Evolutionary conservation across 2,888 invertebrate genomes (phyloP).

Genomic region (Euphydryas editha): DNA sequence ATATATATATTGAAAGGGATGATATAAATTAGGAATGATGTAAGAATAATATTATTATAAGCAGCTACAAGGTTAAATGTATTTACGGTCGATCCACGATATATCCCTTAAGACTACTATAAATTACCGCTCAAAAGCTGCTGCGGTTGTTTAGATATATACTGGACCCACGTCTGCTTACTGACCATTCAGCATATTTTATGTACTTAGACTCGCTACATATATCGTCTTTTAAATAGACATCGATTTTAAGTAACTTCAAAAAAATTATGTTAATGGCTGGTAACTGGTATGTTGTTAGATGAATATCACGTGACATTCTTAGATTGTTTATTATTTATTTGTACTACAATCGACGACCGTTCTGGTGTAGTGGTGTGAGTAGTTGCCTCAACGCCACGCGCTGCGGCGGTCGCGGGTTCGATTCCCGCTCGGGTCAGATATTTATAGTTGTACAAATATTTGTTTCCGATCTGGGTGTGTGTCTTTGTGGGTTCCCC

Average conservation of each 20-base stretch:
- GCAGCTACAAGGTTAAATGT: constrained; percentile 27
- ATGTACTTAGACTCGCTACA: constrained; percentile 31
- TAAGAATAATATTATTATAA: constrained; percentile 17
- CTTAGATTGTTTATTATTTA: too few species aligned
- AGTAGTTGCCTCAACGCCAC: too few species aligned
- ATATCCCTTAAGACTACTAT: constrained; percentile 54
- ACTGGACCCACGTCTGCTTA: constrained; percentile 46
- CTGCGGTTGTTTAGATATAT: constrained; percentile 42
- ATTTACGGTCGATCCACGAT: constrained; percentile 42
- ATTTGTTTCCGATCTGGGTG: too few species aligned
- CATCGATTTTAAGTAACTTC: neutral
- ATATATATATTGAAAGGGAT: neutral
- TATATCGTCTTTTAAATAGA: constrained; percentile 22
- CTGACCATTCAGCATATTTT: constrained; percentile 43
- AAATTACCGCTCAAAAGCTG: constrained; percentile 54
- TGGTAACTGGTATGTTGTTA: too few species aligned
- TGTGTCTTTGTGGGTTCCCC: too few species aligned
- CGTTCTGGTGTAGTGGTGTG: too few species aligned
- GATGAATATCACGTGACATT: too few species aligned
- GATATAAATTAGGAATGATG: constrained; percentile 13
- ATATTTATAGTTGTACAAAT: too few species aligned
- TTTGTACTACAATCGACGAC: too few species aligned
- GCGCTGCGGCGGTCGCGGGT: too few species aligned
- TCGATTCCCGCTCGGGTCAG: too few species aligned
- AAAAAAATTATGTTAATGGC: neutral